Evolutionary conservation across 2,797 vertebrate genomes (phyloP).

Genomic region (Tiaroga cobitis): DNA sequence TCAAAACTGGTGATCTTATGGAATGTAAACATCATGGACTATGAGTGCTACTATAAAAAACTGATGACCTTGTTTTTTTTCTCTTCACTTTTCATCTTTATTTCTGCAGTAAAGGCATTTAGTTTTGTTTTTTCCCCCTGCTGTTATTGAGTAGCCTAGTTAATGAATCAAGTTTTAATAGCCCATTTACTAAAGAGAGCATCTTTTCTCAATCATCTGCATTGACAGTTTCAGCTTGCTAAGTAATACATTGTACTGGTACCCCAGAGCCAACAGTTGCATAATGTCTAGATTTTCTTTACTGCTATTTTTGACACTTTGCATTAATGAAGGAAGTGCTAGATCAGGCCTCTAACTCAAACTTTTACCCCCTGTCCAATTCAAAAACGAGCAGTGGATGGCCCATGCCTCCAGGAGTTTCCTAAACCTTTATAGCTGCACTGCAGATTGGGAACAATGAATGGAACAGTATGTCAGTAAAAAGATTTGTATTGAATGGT

Average conservation of each 20-base stretch:
- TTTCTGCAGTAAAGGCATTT: conserved; percentile 7
- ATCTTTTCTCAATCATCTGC: neutral
- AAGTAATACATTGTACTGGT: neutral
- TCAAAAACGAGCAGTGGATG: neutral
- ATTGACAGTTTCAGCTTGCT: neutral
- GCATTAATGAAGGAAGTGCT: neutral
- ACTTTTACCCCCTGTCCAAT: neutral
- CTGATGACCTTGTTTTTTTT: neutral
- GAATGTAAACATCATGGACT: conserved; percentile 53
- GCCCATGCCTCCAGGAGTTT: neutral
- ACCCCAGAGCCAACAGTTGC: conserved; percentile 2
- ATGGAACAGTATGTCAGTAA: conserved; percentile 51
- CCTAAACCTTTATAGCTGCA: conserved; percentile 28
- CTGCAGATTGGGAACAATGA: conserved; percentile 46
- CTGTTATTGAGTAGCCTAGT: conserved; percentile 21
- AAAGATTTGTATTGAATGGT: conserved; percentile 43
- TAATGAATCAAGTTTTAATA: conserved; percentile 21
- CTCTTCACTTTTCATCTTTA: conserved; percentile 5
- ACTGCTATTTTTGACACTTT: conserved; percentile 19
- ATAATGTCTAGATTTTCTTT: conserved; percentile 17
- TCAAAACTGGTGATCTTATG: conserved; percentile 74
- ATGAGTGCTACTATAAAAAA: conserved; percentile 22
- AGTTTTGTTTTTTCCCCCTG: neutral
- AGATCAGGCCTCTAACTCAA: conserved; percentile 22
- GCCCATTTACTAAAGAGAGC: conserved; percentile 7